Base-by-base conservation (phyloP, 2,888 invertebrate species). In the Dolomedes plantarius region DNA sequence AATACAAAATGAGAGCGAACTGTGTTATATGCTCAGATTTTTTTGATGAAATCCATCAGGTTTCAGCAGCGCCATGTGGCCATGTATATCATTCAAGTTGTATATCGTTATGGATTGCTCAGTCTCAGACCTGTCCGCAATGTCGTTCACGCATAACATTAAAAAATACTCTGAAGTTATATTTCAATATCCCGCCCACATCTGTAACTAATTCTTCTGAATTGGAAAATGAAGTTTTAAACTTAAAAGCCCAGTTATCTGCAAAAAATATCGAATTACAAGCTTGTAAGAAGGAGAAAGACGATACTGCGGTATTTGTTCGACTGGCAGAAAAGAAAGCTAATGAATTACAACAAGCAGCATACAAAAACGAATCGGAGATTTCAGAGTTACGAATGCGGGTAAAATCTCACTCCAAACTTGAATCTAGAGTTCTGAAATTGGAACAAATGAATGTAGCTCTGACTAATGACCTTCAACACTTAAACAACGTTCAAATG, bases 1-100 rank as follows among this genome's bases (percentile, higher is more conserved):
- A 7, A 7, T 11, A 16, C 46, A 56, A n/a, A 23, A 69, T 69
- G 69, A 11, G 69, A 2, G 69, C 69, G 6, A n/a, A 11, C 19
- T 69, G 69, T 69, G 13, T n/a, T 1, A 69, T 69, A n/a, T 69
- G 69, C 41, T 27, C 69, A 0, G 69, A 69, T 7, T 7, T 69
- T 6, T 39, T 69, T 39, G 69, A 69, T 41, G 69, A 69, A 36
- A 13, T 36, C 27, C 36, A 36, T 27, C 13, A 23, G 3, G 27
- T 41, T 13, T 11, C 32, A 11, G 19, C 69, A 39, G 27, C 39
- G 27, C 69, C 69, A 2, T 69, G 69, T 69, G 69, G 69, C n/a
- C 69, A 69, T 39, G 69, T 69, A 9, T 69, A 31, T 36, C 69
- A 69, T 41, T 11, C 29, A 6, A 41, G 11, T 19, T 69, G 69